These are phyloP conservation scores for Cephalotes varians DNA, from an alignment of 2,888 invertebrate species.

Conservation along the genomic window DNA sequence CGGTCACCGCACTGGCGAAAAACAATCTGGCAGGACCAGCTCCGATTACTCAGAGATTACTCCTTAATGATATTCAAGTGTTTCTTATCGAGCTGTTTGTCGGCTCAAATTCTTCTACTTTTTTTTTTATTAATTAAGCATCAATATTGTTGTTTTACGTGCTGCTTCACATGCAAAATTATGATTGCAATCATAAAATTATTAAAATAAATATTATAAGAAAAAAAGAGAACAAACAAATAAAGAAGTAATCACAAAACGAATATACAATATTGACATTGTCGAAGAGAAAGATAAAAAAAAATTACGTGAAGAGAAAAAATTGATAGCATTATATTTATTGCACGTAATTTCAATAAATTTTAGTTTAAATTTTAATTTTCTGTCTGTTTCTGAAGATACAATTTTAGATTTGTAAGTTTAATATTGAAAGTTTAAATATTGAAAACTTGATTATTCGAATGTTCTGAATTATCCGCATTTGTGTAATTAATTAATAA, in stretches of 20 bases:
- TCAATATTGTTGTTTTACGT: not conserved
- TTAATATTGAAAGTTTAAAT: not conserved
- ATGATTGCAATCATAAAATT: not conserved
- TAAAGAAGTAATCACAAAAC: not conserved
- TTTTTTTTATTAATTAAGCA: not conserved
- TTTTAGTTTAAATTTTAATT: not conserved
- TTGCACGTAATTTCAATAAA: not conserved
- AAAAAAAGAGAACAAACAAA: not conserved
- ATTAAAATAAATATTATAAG: not conserved
- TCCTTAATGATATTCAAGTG: constrained; percentile 14
- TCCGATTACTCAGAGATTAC: constrained; percentile 7
- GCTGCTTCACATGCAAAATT: not conserved
- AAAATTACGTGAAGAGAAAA: not conserved
- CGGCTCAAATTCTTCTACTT: not conserved
- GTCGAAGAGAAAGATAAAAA: not conserved
- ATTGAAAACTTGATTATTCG: not conserved
- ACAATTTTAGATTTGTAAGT: not conserved
- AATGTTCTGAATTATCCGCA: not conserved
- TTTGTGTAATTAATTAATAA: not conserved
- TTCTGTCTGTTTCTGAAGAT: not conserved
- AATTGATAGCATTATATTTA: not conserved
- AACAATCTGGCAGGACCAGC: constrained; percentile 30
- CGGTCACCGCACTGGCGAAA: not conserved
- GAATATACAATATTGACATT: not conserved
- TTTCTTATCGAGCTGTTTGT: constrained; percentile 3